Base-by-base conservation (phyloP, 2,797 vertebrate species). In the Mus minutoides region DNA sequence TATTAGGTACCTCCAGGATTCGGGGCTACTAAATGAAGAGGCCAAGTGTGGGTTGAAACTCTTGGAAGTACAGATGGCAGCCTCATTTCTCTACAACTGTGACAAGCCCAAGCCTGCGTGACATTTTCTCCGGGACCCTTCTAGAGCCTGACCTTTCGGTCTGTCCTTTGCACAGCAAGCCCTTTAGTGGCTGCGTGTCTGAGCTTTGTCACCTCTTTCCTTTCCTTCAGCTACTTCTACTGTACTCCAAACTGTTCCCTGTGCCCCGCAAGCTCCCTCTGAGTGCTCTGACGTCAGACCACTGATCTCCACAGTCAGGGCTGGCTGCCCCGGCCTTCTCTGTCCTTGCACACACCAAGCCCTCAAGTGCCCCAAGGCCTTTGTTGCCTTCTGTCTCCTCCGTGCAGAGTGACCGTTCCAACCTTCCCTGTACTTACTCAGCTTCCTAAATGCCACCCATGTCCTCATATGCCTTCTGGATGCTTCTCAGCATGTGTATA, bases 401-500 rank as follows among this genome's bases (percentile, higher is more conserved):
- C 79, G 6, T 49, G 71, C 52, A 34, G 49, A 88, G 37, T 54
- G 92, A 86, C 37, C 46, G 85, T 80, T 60, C 16, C 17, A 34
- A 4, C 12, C 19, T 14, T 37, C 16, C 46, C 56, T 1, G 16
- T 8, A 29, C n/a, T 13, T 67, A 31, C 22, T 49, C 52, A 31
- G 79, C 31, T 31, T 4, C 40, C 60, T 26, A 26, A 69, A 88
- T 37, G 11, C 52, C 49, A 29, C 10, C 22, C 1, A 31, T 34
- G 37, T 43, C 12, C 21, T 82, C 34, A 9, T 37, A 78, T 54
- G 21, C 49, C 37, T 21, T n/a, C 3, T 1, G 29, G 52, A 56
- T 12, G 6, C 17, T 54, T 4, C 75, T 26, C 1, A 0, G 54
- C 5, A 0, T 3, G 22, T 12, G 8, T 31, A 17, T 46, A 12